Conservation (phyloP, 2,113 vertebrate genomes). For the Poeciliopsis occidentalis region DNA sequence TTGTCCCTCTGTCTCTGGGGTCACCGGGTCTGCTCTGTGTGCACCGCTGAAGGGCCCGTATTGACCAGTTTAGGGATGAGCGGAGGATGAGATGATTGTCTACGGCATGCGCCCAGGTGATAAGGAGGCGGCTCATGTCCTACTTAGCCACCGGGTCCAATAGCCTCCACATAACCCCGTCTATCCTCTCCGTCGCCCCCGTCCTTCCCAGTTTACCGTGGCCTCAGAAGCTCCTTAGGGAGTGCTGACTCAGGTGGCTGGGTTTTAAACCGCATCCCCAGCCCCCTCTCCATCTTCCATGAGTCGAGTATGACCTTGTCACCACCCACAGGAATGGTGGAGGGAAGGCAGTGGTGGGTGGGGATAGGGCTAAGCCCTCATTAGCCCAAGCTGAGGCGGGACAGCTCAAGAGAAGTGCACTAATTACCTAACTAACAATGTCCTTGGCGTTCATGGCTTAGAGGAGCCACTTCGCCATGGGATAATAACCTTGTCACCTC, state of each 20-base stretch:
- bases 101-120: conserved; percentile 61
- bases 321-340: conserved; percentile 48
- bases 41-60: conserved; percentile 54
- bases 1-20: conserved; percentile 49
- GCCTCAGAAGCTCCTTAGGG: conserved; percentile 66
- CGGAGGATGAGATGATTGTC: conserved; percentile 75
- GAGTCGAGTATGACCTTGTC: conserved; percentile 81
- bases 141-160: conserved; percentile 70
- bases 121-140: conserved; percentile 76
- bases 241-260: conserved; percentile 85
- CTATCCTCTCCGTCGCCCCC: conserved; percentile 31
- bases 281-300: conserved; percentile 44
- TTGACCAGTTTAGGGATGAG: conserved; percentile 74
- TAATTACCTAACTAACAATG: conserved; percentile 82
- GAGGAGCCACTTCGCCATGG: conserved; percentile 62
- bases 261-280: conserved; percentile 74
- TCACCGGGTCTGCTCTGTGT: conserved; percentile 52
- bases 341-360: conserved; percentile 51
- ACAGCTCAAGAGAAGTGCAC: conserved; percentile 77
- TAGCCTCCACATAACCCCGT: conserved; percentile 44
- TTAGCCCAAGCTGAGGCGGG: conserved; percentile 74
- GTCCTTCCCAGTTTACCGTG: conserved; percentile 57
- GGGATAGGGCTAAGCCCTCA: conserved; percentile 67
- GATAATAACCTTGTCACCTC: conserved; percentile 77
- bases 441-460: conserved; percentile 79